Percentiles rank a stretch among this genome's conserved stretches.
phyloP scores from a whole-genome alignment of 1,140 invertebrate species.

The Uloborus diversus region DNA sequence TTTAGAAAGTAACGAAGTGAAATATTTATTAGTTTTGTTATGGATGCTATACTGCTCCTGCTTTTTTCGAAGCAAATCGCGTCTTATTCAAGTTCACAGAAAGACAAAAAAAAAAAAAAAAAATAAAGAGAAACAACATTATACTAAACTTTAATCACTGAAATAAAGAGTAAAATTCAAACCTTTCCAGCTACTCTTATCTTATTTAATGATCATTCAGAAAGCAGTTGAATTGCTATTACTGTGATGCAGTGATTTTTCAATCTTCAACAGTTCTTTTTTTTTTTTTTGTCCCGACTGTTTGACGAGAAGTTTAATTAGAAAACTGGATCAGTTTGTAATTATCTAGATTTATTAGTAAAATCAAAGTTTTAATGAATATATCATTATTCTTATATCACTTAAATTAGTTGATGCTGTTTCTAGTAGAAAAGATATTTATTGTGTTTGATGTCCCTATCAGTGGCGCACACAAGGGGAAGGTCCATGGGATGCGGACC shows the following conservation, averaged over 20 bases:
- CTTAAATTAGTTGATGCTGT: no score
- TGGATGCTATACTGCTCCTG: neutral
- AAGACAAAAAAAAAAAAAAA: neutral
- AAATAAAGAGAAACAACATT: constrained; percentile 19
- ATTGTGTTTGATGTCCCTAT: no score
- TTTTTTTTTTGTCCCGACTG: neutral
- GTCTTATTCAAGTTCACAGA: neutral
- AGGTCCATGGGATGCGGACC: no score
- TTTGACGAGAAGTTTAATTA: no score
- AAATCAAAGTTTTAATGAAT: no score
- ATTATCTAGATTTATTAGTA: no score
- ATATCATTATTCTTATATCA: no score
- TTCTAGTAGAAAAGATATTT: no score
- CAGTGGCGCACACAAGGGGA: no score
- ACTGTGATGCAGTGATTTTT: no score
- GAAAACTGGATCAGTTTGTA: no score
- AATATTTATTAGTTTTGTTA: constrained; percentile 49
- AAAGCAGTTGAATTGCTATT: no score
- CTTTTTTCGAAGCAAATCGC: neutral
- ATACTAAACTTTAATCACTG: constrained; percentile 33
- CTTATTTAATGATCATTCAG: neutral
- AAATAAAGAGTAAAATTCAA: neutral
- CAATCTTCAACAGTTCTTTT: neutral
- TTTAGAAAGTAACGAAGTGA: constrained; percentile 31
- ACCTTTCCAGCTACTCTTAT: neutral